phyloP scores from a whole-genome alignment of 2,797 vertebrate species.

The Sus cebifrons region DNA sequence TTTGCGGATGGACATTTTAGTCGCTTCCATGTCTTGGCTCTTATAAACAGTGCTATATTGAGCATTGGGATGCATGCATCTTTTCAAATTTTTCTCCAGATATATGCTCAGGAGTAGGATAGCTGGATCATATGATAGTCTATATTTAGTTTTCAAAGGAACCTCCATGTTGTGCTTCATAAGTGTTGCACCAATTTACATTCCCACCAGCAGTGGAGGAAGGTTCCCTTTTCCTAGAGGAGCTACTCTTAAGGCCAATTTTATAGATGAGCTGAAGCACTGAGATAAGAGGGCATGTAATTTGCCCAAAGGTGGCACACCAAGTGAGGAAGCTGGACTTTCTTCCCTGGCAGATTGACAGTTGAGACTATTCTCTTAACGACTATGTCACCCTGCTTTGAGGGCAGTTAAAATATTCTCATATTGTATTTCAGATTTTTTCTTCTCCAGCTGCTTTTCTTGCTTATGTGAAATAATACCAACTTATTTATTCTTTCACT shows the following conservation, averaged over 20 bases:
- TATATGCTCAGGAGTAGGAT: too few species aligned
- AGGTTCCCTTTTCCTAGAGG: too few species aligned
- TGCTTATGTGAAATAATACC: neutral
- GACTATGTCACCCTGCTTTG: neutral
- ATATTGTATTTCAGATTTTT: neutral
- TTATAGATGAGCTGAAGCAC: neutral
- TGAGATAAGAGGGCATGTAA: neutral
- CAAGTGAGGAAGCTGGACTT: neutral
- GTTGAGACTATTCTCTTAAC: neutral
- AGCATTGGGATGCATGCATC: too few species aligned
- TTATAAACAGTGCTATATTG: too few species aligned
- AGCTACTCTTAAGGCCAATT: neutral
- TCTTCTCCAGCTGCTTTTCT: constrained; percentile 13
- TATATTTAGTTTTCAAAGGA: too few species aligned
- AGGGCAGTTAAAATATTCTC: neutral
- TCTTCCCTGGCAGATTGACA: neutral
- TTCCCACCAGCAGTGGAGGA: too few species aligned
- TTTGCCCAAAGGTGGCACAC: neutral
- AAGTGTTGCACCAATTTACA: too few species aligned
- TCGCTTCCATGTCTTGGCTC: too few species aligned
- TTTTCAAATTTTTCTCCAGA: too few species aligned
- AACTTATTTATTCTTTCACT: constrained; percentile 31
- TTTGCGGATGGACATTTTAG: too few species aligned
- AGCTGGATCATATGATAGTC: too few species aligned
- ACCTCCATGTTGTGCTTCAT: too few species aligned